Percentiles rank a stretch among this genome's conserved stretches.
Evolutionary conservation across 1,140 invertebrate species (phyloP).

Genomic region (Protaetia brevitarsis): DNA sequence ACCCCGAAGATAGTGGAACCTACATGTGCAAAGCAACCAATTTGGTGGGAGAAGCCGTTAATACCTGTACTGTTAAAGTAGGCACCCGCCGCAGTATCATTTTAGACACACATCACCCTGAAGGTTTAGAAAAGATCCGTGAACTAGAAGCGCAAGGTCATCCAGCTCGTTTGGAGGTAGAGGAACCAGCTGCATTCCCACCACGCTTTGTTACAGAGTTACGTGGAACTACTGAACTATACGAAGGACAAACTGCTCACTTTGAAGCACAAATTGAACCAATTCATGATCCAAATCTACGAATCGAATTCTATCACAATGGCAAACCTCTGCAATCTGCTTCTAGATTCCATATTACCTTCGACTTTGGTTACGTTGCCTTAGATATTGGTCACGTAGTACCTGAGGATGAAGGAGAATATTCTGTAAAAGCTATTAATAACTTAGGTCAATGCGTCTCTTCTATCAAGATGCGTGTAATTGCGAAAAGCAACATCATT

Average conservation of each 20-base stretch:
- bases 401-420: conserved; percentile 91
- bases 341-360: conserved; percentile 86
- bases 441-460: conserved; percentile 82
- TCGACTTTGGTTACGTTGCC: conserved; percentile 93
- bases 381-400: conserved; percentile 87
- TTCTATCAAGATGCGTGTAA: conserved; percentile 75
- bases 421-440: conserved; percentile 86
- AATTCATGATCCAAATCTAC: conserved; percentile 83
- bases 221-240: conserved; percentile 77
- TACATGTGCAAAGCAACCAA: conserved; percentile 95
- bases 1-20: conserved; percentile 89
- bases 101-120: conserved; percentile 88
- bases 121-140: conserved; percentile 87
- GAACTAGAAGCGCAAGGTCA: conserved; percentile 81
- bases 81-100: conserved; percentile 78
- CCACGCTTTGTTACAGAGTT: conserved; percentile 82
- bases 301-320: conserved; percentile 89
- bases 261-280: conserved; percentile 91
- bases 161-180: conserved; percentile 73
- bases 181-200: conserved; percentile 71
- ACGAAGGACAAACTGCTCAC: conserved; percentile 83
- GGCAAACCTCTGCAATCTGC: conserved; percentile 83
- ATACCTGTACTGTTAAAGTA: conserved; percentile 84
- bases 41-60: conserved; percentile 85
- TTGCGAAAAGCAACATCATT: conserved; percentile 85